A percentile compares a stretch with the other conserved stretches of the same genome.
phyloP scores from a whole-genome alignment of 2,888 invertebrate species.

The Drosophila gaucha region DNA sequence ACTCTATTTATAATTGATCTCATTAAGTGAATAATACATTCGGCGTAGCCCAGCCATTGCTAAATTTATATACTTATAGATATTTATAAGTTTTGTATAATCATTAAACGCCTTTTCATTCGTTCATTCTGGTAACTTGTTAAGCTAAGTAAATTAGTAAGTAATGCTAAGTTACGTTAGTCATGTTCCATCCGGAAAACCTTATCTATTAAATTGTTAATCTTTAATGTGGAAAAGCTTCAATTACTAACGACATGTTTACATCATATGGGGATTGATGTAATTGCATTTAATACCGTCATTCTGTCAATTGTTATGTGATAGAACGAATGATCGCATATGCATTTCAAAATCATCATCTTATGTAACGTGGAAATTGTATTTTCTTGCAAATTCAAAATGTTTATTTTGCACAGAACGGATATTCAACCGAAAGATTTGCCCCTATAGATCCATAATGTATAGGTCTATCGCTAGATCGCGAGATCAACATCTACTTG shows the following conservation, averaged over 20 bases:
- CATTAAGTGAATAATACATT: constrained; percentile 14
- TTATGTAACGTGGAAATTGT: too few relatives aligned
- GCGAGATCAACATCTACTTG: too few relatives aligned
- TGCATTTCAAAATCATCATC: not conserved
- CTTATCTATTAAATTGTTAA: not conserved
- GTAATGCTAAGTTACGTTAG: not conserved
- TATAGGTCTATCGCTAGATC: too few relatives aligned
- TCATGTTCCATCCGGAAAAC: not conserved
- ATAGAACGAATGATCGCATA: not conserved
- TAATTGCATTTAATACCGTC: not conserved
- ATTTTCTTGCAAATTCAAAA: too few relatives aligned
- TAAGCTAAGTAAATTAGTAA: not conserved
- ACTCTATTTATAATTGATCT: constrained; percentile 37
- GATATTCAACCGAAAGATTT: too few relatives aligned
- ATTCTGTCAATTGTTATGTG: constrained; percentile 3
- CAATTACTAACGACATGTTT: not conserved
- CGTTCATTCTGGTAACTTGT: not conserved
- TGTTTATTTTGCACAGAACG: too few relatives aligned
- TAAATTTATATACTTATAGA: not conserved
- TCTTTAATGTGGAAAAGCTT: constrained; percentile 2
- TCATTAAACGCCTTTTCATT: constrained; percentile 4
- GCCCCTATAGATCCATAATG: too few relatives aligned
- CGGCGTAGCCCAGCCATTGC: constrained; percentile 5
- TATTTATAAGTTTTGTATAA: not conserved
- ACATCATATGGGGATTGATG: not conserved